Evolutionary conservation across 2,797 vertebrate species (phyloP).

Genomic region (Crypturellus tataupa): DNA sequence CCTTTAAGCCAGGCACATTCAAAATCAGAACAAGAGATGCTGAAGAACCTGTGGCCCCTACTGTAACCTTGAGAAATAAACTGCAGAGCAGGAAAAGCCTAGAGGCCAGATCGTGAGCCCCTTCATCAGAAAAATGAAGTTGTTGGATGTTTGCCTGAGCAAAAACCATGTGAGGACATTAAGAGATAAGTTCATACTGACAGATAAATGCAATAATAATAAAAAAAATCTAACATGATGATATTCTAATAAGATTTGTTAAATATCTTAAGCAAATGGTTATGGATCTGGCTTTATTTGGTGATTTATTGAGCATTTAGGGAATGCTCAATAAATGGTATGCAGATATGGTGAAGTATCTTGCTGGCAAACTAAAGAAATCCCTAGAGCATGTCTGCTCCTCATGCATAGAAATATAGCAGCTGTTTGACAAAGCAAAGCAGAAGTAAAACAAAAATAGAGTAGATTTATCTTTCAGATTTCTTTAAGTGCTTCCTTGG

Average conservation of each 20-base stretch:
- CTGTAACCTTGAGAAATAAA: constrained; percentile 33
- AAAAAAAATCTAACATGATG: background rate
- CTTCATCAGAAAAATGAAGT: background rate
- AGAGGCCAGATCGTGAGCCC: constrained; percentile 1
- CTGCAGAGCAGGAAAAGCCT: constrained; percentile 16
- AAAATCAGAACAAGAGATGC: background rate
- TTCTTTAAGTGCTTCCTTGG: constrained; percentile 28
- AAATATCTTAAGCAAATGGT: constrained; percentile 43
- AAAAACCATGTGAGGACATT: background rate
- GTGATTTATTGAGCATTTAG: constrained; percentile 21
- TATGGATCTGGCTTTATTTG: constrained; percentile 33
- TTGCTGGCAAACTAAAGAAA: constrained; percentile 30
- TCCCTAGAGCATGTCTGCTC: constrained; percentile 30
- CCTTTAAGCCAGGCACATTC: background rate
- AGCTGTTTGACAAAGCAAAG: constrained; percentile 48
- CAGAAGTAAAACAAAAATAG: constrained; percentile 61
- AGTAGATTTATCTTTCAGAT: constrained; percentile 50
- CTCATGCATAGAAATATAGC: constrained; percentile 34
- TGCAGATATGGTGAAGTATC: constrained; percentile 12
- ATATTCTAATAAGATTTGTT: constrained; percentile 44
- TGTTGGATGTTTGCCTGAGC: constrained; percentile 1
- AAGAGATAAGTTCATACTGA: constrained; percentile 18
- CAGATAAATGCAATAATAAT: constrained; percentile 16
- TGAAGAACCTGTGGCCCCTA: background rate
- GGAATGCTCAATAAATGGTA: too few relatives aligned